Evolutionary conservation across 2,888 invertebrate genomes (phyloP), one percentile per base, ranked within the genome.

Genomic region (Cheilosia pagana): DNA sequence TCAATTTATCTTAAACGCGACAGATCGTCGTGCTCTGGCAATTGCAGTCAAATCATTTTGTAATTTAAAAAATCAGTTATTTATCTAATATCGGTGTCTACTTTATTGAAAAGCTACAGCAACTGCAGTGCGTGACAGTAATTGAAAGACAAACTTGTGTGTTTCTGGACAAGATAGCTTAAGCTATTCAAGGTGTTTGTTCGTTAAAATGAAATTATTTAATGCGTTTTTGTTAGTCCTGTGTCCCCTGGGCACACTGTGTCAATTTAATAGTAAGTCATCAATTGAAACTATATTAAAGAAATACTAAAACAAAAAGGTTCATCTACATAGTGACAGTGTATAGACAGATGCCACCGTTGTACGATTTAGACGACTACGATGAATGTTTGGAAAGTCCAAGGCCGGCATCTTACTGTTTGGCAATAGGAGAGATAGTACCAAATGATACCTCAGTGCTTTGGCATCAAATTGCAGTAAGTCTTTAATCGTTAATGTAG

Each of bases 261-360:
- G 60, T 23, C 53, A 65, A 3, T 85, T 85, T n/a, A 85, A 85
- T 55, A 85, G 85, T 85, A 62, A 81, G 85, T 74, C 4, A 14
- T 25, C 41, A 4, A 52, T n/a, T 8, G 43, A 25, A 14, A 7
- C 5, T 16, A 8, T 8, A 45, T 45, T 16, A 10, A 45, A 19
- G 8, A 8, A n/a, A 2, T 10, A 8, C 2, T 35, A 35, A 35
- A 35, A 35, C n/a, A 35, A 3, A 12, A 31, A 25, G 55, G 6
- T 19, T 50, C 5, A 31, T 16, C 39, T 43, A 50, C 48, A 53
- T 21, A 91, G 91, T 91, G 90, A 90, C 91, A 50, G 89, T 89
- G 70, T 91, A 91, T 86, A 90, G 90, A 53, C 88, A 90, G 88
- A 91, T 91, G 91, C 91, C 91, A 35, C 88, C 87, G n/a, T 86